phyloP scores from a whole-genome alignment of 2,888 invertebrate species.

The Sesia bembeciformis region DNA sequence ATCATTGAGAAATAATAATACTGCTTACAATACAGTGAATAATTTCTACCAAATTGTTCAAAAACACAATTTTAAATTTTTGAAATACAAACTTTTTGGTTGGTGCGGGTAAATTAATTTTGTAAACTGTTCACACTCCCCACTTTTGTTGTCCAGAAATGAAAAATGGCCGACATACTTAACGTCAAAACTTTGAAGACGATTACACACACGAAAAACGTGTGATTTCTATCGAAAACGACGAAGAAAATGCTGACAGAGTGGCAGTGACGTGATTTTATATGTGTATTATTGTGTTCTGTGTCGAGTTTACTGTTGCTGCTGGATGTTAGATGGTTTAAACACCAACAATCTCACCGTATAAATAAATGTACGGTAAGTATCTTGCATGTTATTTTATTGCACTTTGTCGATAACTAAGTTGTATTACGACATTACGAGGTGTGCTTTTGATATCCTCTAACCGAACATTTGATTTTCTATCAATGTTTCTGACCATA shows the following conservation, averaged over 20 bases:
- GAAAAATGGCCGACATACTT: constrained; percentile 61
- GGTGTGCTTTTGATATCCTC: too few species aligned
- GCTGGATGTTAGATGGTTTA: constrained; percentile 29
- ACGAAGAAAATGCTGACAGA: constrained; percentile 18
- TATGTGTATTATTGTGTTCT: constrained; percentile 15
- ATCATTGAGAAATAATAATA: too few species aligned
- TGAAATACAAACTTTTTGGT: too few species aligned
- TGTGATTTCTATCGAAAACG: constrained; percentile 37
- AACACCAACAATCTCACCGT: constrained; percentile 24
- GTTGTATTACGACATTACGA: too few species aligned
- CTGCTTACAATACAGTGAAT: too few species aligned
- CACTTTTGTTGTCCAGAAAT: constrained; percentile 47
- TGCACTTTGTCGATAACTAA: not conserved
- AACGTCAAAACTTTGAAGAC: constrained; percentile 60
- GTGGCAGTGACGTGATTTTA: constrained; percentile 33
- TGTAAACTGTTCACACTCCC: constrained; percentile 37
- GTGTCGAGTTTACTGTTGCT: constrained; percentile 16
- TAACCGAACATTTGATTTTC: too few species aligned
- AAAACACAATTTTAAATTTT: too few species aligned
- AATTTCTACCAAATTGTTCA: too few species aligned
- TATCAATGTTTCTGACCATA: too few species aligned
- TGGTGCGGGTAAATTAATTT: not conserved
- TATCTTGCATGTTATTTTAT: constrained; percentile 20
- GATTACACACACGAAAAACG: constrained; percentile 46
- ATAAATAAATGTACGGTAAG: constrained; percentile 59